Evolutionary conservation across 2,113 vertebrate genomes (phyloP).

Genomic region (Platysternon megacephalum): DNA sequence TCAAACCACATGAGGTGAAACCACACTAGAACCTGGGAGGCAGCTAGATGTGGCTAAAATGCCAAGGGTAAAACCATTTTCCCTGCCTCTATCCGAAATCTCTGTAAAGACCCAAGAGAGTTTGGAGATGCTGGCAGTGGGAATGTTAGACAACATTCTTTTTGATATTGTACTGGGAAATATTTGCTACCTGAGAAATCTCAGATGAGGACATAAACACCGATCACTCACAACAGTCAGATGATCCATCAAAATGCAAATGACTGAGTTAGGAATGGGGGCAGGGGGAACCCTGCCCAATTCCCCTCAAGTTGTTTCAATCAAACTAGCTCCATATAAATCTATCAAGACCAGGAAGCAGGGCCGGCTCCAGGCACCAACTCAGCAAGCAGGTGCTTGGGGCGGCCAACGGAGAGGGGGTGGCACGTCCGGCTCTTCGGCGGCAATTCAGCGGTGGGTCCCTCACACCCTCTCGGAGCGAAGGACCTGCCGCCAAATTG

Average conservation of each 20-base stretch:
- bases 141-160: background rate
- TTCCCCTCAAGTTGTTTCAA: background rate
- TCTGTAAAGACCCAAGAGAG: background rate
- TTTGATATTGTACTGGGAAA: background rate
- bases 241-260: background rate
- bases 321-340: background rate
- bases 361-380: no score
- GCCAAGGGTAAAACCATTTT: no score
- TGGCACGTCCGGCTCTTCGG: no score
- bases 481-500: no score
- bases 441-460: no score
- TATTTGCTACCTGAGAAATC: background rate
- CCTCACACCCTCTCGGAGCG: no score
- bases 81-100: background rate
- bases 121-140: background rate
- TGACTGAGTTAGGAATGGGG: background rate
- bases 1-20: background rate
- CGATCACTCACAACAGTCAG: no score
- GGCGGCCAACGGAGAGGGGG: no score
- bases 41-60: background rate
- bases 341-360: no score
- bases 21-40: background rate
- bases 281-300: background rate
- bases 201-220: no score
- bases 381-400: no score